These are phyloP conservation scores for Ditylenchus dipsaci DNA, from an alignment of 1,140 invertebrate species.

Conservation along the genomic window DNA sequence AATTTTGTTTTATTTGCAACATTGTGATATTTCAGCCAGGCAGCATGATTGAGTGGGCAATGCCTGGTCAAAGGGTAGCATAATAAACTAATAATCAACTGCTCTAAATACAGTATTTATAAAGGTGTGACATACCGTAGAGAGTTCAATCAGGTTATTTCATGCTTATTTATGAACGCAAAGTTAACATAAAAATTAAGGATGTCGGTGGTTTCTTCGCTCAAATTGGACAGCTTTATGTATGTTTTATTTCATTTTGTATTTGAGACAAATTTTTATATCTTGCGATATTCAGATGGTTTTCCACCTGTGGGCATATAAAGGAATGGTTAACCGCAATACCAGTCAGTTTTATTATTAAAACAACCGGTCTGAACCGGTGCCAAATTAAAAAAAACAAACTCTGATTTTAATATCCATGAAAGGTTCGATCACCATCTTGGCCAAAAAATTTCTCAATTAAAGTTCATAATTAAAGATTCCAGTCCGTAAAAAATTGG, in stretches of 20 bases:
- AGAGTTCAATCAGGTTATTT: constrained; percentile 47
- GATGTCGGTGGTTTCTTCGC: constrained; percentile 57
- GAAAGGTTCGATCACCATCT: too few relatives aligned
- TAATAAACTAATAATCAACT: background rate
- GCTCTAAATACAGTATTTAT: background rate
- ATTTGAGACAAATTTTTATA: too few relatives aligned
- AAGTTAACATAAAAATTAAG: too few relatives aligned
- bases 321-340: constrained; percentile 30
- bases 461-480: too few relatives aligned
- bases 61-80: constrained; percentile 47
- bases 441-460: too few relatives aligned
- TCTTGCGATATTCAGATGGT: constrained; percentile 33
- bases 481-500: too few relatives aligned
- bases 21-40: constrained; percentile 49
- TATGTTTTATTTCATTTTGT: too few relatives aligned
- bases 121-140: constrained; percentile 53
- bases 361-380: too few relatives aligned
- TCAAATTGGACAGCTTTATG: constrained; percentile 53
- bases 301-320: constrained; percentile 58
- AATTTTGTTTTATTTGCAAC: constrained; percentile 6
- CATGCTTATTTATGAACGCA: too few relatives aligned
- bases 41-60: constrained; percentile 58
- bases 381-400: too few relatives aligned
- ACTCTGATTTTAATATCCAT: too few relatives aligned
- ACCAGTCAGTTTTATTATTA: too few relatives aligned